These are phyloP conservation scores for Cephus sareptanus DNA, from an alignment of 2,888 invertebrate species.

Conservation along the genomic window DNA sequence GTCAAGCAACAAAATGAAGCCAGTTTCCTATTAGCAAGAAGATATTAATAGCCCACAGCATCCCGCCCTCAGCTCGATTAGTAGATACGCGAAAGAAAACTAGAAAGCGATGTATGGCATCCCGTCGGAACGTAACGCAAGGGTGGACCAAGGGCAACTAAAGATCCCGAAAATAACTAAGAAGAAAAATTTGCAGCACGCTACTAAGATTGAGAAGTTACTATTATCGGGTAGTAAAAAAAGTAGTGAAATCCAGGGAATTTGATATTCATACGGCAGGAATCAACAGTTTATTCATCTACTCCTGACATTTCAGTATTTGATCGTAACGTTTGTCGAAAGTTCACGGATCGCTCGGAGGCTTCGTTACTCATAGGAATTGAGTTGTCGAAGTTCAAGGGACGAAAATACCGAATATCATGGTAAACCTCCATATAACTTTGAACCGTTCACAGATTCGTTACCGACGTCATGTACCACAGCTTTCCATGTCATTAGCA, in stretches of 20 bases:
- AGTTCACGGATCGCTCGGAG: slow-evolving; percentile 28
- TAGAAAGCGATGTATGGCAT: not conserved
- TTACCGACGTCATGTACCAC: not conserved
- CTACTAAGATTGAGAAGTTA: not conserved
- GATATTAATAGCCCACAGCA: not conserved
- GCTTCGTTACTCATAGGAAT: slow-evolving; percentile 26
- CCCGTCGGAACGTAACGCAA: not conserved
- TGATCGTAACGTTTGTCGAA: slow-evolving; percentile 39
- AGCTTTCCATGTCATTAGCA: not conserved
- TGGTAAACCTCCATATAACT: not conserved
- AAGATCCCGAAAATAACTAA: slow-evolving; percentile 8
- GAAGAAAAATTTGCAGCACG: slow-evolving; percentile 21
- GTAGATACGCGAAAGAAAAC: not conserved
- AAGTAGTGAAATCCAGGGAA: slow-evolving; percentile 22
- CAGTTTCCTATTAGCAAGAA: not conserved
- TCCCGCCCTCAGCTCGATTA: no score
- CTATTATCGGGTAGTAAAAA: not conserved
- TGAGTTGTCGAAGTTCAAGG: slow-evolving; percentile 21
- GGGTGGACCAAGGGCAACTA: not conserved
- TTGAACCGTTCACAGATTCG: not conserved
- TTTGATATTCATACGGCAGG: slow-evolving; percentile 29
- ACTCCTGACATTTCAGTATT: slow-evolving; percentile 31
- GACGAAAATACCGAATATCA: slow-evolving; percentile 1
- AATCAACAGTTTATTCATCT: slow-evolving; percentile 43
- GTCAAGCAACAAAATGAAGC: not conserved